phyloP scores from a whole-genome alignment of 2,113 vertebrate genomes.

The Cyprinodon brontotheroides region DNA sequence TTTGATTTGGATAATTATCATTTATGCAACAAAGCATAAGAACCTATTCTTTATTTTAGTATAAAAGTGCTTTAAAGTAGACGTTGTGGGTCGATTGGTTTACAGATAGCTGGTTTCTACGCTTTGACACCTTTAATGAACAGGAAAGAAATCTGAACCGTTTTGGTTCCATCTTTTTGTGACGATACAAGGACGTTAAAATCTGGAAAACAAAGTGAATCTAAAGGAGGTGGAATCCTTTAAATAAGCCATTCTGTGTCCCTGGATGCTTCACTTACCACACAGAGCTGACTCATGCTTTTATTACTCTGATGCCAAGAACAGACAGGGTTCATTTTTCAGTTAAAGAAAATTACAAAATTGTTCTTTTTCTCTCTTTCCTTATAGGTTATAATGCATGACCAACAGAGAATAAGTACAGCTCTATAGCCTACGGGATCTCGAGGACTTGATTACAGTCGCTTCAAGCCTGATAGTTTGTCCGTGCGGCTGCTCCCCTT shows the following conservation, averaged over 20 bases:
- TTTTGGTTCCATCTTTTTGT: neutral
- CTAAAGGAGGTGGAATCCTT: neutral
- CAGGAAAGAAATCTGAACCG: neutral
- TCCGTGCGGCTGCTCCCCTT: constrained; percentile 79
- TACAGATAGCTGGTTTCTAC: neutral
- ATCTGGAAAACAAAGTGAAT: neutral
- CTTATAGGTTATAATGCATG: constrained; percentile 90
- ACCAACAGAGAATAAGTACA: constrained; percentile 93
- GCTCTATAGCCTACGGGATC: constrained; percentile 94
- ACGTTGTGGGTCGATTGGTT: neutral
- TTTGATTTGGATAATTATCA: neutral
- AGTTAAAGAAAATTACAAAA: neutral
- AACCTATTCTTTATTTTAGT: neutral
- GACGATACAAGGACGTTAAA: neutral
- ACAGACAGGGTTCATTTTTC: constrained; percentile 5
- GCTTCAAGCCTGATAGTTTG: constrained; percentile 97
- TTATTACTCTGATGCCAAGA: constrained; percentile 18
- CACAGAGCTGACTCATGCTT: constrained; percentile 30
- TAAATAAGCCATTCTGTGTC: neutral
- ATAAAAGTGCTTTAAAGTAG: neutral
- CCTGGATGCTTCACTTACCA: constrained; percentile 18
- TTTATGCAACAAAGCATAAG: neutral
- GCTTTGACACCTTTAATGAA: neutral
- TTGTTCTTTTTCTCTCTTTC: neutral
- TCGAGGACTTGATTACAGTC: constrained; percentile 94